Percentiles rank a stretch among this genome's conserved stretches.
Evolutionary conservation across 53 echinoderm and acorn worm species (phyloP).

Genomic region (Antedon mediterranea): DNA sequence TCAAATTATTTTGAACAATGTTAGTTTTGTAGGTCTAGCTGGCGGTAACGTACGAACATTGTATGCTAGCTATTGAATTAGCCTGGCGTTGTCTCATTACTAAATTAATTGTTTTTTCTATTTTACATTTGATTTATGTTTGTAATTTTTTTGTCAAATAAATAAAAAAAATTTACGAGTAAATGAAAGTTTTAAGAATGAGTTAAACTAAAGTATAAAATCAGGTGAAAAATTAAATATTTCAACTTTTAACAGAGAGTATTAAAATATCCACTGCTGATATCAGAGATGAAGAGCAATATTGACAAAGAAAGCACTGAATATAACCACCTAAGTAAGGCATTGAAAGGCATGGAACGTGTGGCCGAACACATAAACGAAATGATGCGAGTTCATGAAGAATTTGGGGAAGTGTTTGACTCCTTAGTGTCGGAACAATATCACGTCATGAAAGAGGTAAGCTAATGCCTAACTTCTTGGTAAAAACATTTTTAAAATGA

Average conservation of each 20-base stretch:
- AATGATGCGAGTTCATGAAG: slow-evolving; percentile 93
- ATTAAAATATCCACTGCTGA: slow-evolving; percentile 78
- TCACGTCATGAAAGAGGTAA: slow-evolving; percentile 85
- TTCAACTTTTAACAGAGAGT: slow-evolving; percentile 48
- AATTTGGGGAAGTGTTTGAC: slow-evolving; percentile 85
- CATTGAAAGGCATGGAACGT: slow-evolving; percentile 76
- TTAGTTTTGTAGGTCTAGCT: too few relatives aligned
- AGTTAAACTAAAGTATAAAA: slow-evolving; percentile 1
- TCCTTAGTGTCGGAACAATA: slow-evolving; percentile 69
- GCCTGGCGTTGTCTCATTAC: too few relatives aligned
- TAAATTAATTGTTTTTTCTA: too few relatives aligned
- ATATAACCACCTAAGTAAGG: slow-evolving; percentile 65
- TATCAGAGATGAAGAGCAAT: slow-evolving; percentile 58
- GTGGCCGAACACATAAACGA: slow-evolving; percentile 97
- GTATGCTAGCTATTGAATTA: too few relatives aligned
- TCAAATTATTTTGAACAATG: too few relatives aligned
- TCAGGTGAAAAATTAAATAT: background rate
- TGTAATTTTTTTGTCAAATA: background rate
- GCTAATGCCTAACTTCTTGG: background rate
- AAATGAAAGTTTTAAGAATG: background rate
- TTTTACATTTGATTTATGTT: too few relatives aligned
- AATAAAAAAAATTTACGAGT: background rate
- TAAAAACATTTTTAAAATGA: too few relatives aligned
- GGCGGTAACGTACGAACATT: too few relatives aligned
- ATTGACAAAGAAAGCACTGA: slow-evolving; percentile 71